A percentile compares a stretch with the other conserved stretches of the same genome.
These are phyloP conservation scores for Hydrolagus colliei DNA, from an alignment of 2,797 vertebrate species.

Conservation along the genomic window DNA sequence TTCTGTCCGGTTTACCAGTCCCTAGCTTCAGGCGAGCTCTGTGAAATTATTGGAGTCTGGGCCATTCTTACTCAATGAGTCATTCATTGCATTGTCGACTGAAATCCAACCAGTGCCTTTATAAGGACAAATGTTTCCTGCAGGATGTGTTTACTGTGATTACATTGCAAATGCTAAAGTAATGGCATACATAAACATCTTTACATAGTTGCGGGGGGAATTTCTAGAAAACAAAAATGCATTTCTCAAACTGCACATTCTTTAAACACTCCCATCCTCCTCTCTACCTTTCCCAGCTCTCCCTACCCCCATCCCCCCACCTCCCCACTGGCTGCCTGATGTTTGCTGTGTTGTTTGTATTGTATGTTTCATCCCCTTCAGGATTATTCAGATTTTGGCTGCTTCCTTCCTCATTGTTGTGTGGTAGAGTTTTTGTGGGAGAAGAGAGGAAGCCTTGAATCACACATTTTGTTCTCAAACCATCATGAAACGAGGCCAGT, in stretches of 20 bases:
- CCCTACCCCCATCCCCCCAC: not conserved
- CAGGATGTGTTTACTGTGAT: conserved; percentile 53
- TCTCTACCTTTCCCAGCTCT: not conserved
- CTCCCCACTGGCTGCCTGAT: no score
- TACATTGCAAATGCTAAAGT: conserved; percentile 49
- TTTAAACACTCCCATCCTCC: no score
- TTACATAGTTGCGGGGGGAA: not conserved
- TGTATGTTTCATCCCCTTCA: no score
- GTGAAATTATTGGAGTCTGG: conserved; percentile 13
- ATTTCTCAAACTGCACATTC: not conserved
- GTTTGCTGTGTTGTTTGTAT: no score
- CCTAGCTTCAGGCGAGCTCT: not conserved
- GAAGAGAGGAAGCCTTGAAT: no score
- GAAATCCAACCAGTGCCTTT: conserved; percentile 40
- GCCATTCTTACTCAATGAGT: conserved; percentile 28
- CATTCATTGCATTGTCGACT: conserved; percentile 32
- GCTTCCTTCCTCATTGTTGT: no score
- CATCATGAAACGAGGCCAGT: no score
- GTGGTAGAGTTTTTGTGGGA: no score
- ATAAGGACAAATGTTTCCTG: conserved; percentile 46
- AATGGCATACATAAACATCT: not conserved
- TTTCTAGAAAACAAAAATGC: not conserved
- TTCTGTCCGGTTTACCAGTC: not conserved
- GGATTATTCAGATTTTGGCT: no score
- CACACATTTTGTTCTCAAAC: no score